Evolutionary conservation across 2,888 invertebrate genomes (phyloP), one percentile per base, ranked within the genome.

Genomic region (Cremastinae sp.): DNA sequence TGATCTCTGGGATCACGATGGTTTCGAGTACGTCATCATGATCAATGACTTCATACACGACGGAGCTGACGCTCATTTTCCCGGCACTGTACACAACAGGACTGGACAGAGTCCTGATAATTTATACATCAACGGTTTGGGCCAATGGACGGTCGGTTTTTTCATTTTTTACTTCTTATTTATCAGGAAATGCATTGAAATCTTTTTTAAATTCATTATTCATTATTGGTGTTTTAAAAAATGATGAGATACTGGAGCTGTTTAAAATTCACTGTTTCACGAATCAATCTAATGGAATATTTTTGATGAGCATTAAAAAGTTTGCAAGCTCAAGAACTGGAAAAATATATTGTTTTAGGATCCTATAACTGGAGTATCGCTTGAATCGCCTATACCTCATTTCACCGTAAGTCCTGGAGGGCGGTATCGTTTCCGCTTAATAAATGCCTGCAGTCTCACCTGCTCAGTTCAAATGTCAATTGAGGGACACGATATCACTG

Each of bases 41-140:
- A 37, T 82, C 3, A 77, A 53, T 12, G 82, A 83, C 53, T 79
- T 77, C 79, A 41, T 79, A 43, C 78, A 83, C 59, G 95, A 95
- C 90, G 94, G 94, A 82, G 94, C 95, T 1, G 93, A 94, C 51
- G 95, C 95, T 87, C 92, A 95, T 80, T 95, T 93, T 90, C 95
- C 95, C 0, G 95, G 95, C 75, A 93, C 95, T 86, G 90, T 95
- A 65, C 94, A 94, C 20, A 94, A 94, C 74, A 94, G 94, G 87
- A 94, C 94, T 28, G 95, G 95, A n/a, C 95, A 96, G 90, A 93
- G 94, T 86, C 96, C 96, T 45, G 94, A 95, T 85, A 95, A 94
- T 47, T 91, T 96, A 70, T 90, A 96, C 71, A 94, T 97, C 83
- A 96, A 97, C 90, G 96, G 96, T 87, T 95, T 95, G 90, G 95